Conservation (phyloP, 2,113 vertebrate species). For the Sapajus apella region DNA sequence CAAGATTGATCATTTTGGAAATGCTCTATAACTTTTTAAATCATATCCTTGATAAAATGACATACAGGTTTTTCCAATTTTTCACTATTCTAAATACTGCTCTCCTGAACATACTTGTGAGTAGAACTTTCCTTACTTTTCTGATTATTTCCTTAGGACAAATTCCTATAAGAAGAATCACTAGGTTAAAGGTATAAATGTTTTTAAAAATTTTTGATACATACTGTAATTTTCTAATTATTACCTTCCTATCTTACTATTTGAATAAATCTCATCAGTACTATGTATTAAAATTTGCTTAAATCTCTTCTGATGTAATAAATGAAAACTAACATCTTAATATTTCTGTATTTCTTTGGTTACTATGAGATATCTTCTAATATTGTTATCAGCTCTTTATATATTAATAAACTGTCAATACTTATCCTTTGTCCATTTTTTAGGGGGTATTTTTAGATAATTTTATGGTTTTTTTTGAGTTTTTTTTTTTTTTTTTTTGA, state of each 20-base stretch:
- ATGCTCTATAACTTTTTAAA: background rate
- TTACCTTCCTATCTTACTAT: background rate
- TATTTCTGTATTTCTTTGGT: conserved; percentile 16
- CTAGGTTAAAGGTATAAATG: background rate
- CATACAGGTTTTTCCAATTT: background rate
- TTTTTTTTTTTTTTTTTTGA: no score
- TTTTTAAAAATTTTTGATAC: conserved; percentile 1
- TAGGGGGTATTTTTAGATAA: background rate
- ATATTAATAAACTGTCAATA: background rate
- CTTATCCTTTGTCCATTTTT: background rate
- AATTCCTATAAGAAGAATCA: background rate
- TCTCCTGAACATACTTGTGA: background rate
- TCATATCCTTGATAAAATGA: background rate
- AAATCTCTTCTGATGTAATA: conserved; percentile 18
- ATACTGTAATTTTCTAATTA: background rate
- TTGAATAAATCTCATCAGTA: background rate
- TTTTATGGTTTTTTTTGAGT: background rate
- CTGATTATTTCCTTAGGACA: background rate
- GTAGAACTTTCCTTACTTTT: background rate
- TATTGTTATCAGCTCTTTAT: background rate
- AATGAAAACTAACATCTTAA: background rate
- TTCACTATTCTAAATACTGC: background rate
- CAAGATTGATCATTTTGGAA: background rate
- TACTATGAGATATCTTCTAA: background rate
- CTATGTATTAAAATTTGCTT: background rate